Base-by-base conservation (phyloP, 2,888 invertebrate species). In the Empis livida region DNA sequence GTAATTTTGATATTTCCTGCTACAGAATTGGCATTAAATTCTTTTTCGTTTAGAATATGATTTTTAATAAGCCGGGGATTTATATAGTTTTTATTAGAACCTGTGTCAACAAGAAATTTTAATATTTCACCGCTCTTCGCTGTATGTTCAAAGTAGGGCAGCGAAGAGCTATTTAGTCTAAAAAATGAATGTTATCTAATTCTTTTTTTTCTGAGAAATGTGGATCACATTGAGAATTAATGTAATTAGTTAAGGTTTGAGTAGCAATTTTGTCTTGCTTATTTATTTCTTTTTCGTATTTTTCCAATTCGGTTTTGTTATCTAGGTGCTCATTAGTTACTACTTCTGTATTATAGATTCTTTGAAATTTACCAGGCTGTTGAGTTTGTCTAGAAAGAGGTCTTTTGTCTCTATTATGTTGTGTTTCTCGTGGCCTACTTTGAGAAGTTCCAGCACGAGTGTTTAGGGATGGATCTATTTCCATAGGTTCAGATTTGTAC, bases 201-300 rank as follows among this genome's bases (percentile, higher is more conserved):
- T 14, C 5, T 35, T 16, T 14, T 27, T 16, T 38, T 11, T 23
- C 14, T 45, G 16, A 63, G 6, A 6, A 11, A 9, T 13, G 11
- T 20, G 15, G 16, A 13, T 13, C 9, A 20, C n/a, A 2, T 9
- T 20, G 20, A 23, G 13, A 11, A 11, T 17, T 13, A 9, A 13
- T 20, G 10, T 11, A 13, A 11, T 20, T 17, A 10, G 8, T n/a
- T 40, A 17, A 38, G 15, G 16, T 20, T 20, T 10, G 15, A 11
- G 5, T 13, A 43, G n/a, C 10, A 31, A 10, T 43, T 43, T 20
- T 30, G 13, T 32, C 14, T 13, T 13, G 14, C 8, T 20, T 13
- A 10, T 35, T 8, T 13, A 23, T 11, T n/a, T 43, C 16, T 13
- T 9, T 20, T 39, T 10, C 10, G 16, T 16, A 17, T 15, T 16